Evolutionary conservation across 2,888 invertebrate genomes (phyloP).

Genomic region (Yponomeuta cagnagella): DNA sequence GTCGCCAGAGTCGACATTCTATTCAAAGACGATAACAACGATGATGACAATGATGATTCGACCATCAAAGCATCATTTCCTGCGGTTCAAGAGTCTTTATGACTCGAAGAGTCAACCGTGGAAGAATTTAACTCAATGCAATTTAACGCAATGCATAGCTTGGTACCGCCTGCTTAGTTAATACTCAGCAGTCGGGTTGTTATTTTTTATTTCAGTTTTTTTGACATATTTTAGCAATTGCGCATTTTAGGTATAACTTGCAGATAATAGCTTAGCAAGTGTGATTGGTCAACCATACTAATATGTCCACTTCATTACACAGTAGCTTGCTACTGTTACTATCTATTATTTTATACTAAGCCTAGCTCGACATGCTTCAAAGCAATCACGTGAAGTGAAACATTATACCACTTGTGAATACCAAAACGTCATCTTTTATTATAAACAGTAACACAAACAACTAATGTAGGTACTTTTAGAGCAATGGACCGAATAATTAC

Average conservation of each 20-base stretch:
- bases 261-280: not conserved
- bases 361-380: not conserved
- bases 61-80: too few relatives aligned
- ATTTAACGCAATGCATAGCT: too few relatives aligned
- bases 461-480: not conserved
- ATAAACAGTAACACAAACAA: not conserved
- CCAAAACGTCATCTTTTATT: conserved; percentile 4
- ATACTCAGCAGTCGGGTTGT: too few relatives aligned
- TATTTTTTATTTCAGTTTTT: too few relatives aligned
- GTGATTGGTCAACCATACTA: not conserved
- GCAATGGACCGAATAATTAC: not conserved
- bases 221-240: not conserved
- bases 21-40: too few relatives aligned
- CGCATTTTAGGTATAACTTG: not conserved
- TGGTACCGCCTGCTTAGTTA: too few relatives aligned
- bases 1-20: too few relatives aligned
- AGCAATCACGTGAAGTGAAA: conserved; percentile 5
- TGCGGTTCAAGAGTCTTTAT: too few relatives aligned
- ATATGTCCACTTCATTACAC: not conserved
- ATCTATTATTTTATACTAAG: not conserved
- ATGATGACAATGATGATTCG: too few relatives aligned
- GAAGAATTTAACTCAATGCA: too few relatives aligned
- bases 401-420: conserved; percentile 8
- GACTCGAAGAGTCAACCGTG: too few relatives aligned
- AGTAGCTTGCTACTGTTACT: not conserved